Conservation (phyloP, 1,140 invertebrate genomes). For the Augochlora pura region DNA sequence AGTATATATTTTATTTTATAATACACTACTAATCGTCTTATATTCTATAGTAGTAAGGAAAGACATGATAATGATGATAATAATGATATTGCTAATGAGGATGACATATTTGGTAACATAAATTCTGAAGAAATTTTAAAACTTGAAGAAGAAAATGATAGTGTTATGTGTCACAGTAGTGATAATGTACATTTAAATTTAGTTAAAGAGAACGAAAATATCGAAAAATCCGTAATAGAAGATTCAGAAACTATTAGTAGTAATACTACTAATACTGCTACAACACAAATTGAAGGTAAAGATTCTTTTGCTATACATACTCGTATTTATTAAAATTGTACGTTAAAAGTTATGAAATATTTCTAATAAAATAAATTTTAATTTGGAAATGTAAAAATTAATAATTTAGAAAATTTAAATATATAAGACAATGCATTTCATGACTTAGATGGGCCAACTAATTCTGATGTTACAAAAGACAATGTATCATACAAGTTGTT, state of each 20-base stretch:
- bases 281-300: background rate
- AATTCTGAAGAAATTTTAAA: conserved; percentile 35
- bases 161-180: background rate
- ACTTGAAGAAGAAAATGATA: conserved; percentile 41
- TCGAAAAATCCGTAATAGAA: background rate
- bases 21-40: conserved; percentile 7
- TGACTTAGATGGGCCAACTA: background rate
- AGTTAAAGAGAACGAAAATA: background rate
- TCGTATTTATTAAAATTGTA: background rate
- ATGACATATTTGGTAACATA: conserved; percentile 43
- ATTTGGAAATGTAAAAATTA: background rate
- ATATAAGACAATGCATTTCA: background rate
- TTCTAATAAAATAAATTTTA: background rate
- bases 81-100: background rate
- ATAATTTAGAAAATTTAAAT: too few species aligned
- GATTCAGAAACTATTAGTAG: background rate
- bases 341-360: background rate
- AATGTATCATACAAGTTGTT: conserved; percentile 77
- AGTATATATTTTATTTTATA: conserved; percentile 51
- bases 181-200: background rate
- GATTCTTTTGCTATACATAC: background rate
- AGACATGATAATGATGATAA: background rate
- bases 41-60: background rate
- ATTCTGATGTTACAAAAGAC: background rate
- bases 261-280: background rate